Evolutionary conservation across 2,888 invertebrate species (phyloP).

Genomic region (Yponomeuta evonymella): DNA sequence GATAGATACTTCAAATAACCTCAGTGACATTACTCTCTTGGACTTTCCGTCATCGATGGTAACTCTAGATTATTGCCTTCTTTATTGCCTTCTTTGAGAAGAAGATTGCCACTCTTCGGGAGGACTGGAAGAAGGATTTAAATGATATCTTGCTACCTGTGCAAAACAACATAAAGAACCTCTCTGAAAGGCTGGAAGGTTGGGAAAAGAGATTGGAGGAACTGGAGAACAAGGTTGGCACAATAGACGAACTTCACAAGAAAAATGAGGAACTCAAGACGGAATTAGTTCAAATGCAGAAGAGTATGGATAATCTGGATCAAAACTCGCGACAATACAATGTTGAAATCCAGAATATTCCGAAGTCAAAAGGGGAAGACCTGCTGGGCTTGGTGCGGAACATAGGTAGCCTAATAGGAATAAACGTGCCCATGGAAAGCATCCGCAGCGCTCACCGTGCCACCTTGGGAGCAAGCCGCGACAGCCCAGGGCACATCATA

Average conservation of each 20-base stretch:
- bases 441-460: not conserved
- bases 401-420: not conserved
- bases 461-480: not conserved
- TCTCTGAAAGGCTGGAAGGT: not conserved
- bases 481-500: constrained; percentile 17
- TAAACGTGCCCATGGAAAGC: not conserved
- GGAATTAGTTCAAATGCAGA: constrained; percentile 1
- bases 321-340: constrained; percentile 18
- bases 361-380: not conserved
- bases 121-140: not conserved
- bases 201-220: not conserved
- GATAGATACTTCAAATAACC: not conserved
- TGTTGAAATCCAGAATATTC: constrained; percentile 20
- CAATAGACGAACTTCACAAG: not conserved
- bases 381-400: not conserved
- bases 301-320: constrained; percentile 15
- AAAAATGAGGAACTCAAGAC: not conserved
- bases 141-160: not conserved
- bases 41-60: not conserved
- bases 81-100: not conserved
- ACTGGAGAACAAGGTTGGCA: not conserved
- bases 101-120: not conserved
- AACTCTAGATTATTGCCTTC: not conserved
- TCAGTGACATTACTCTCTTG: not conserved
- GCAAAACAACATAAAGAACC: not conserved